These are phyloP conservation scores for Zaprionus camerounensis DNA, from an alignment of 1,140 invertebrate genomes.

Conservation along the genomic window DNA sequence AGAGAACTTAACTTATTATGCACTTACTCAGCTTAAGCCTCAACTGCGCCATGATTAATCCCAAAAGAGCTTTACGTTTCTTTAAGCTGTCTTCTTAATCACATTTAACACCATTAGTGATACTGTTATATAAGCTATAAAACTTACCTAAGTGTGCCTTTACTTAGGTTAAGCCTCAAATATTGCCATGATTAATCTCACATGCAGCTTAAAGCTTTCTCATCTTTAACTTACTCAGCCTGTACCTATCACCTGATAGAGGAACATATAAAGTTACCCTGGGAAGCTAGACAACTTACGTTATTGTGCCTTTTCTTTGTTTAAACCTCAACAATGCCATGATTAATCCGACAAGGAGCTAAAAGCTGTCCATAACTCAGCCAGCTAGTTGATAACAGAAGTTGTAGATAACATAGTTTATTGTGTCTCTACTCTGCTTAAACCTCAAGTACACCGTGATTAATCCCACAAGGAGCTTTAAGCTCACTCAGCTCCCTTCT, in stretches of 20 bases:
- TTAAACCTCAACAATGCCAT: background rate
- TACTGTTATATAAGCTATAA: no score
- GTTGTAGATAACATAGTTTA: background rate
- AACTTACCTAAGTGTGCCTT: no score
- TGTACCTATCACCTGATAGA: background rate
- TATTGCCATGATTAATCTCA: no score
- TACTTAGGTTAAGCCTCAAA: no score
- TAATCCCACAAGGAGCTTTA: constrained; percentile 1
- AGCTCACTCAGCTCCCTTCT: background rate
- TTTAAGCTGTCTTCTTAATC: no score
- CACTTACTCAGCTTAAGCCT: background rate
- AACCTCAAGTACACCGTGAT: background rate
- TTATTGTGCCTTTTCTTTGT: no score
- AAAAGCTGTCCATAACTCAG: background rate
- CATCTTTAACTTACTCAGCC: background rate
- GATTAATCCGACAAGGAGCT: background rate
- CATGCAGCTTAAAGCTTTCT: background rate
- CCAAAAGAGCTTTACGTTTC: background rate
- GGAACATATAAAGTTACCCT: background rate
- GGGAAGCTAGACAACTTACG: background rate
- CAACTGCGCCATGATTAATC: background rate
- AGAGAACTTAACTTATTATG: background rate
- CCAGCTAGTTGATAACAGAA: no score
- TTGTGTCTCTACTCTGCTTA: background rate
- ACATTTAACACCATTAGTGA: no score